Evolutionary conservation across 1,140 invertebrate species (phyloP), one percentile per base, ranked within the genome.

Genomic region (Araneus ventricosus): DNA sequence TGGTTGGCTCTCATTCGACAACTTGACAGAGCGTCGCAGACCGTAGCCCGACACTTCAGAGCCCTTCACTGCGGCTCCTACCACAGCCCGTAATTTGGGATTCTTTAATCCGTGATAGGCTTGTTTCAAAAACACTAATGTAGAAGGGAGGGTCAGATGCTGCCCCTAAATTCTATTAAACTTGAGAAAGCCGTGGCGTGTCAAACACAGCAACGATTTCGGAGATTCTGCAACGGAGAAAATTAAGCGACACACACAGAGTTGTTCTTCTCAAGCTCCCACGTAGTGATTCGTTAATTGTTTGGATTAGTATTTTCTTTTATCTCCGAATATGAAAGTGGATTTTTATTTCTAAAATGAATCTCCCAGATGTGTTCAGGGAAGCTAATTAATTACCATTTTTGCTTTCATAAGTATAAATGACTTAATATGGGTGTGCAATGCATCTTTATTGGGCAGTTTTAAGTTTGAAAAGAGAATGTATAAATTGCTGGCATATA

Each of bases 21-120:
- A 90, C 75, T 90, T 90, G 88, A 90, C 88, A 90, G 88, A 90
- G 70, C 88, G 75, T 59, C 88, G 30, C 88, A 57, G 63, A 45
- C 67, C 41, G 39, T 27, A 57, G 88, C 34, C 88, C 70, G 88
- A 90, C 88, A 90, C 34, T 57, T n/a, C 67, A 67, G 70, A 75
- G 70, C 70, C 30, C 70, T 34, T 75, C 30, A 34, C 86, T 63
- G 14, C 37, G 41, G 39, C 67, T 88, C 20, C 63, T 67, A 70
- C 59, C 86, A n/a, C 61, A 27, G 22, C 52, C 30, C 14, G 37
- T 89, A 89, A 89, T 89, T 89, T 89, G 70, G 67, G 41, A 52
- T 45, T 89, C 39, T 89, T 89, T 89, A 89, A 89, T 89, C 88
- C 41, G 52, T 79, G 34, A 89, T 89, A 79, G 88, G 24, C 37